These are phyloP conservation scores for Premnoplex brunnescens DNA, from an alignment of 2,797 vertebrate species.

Conservation along the genomic window DNA sequence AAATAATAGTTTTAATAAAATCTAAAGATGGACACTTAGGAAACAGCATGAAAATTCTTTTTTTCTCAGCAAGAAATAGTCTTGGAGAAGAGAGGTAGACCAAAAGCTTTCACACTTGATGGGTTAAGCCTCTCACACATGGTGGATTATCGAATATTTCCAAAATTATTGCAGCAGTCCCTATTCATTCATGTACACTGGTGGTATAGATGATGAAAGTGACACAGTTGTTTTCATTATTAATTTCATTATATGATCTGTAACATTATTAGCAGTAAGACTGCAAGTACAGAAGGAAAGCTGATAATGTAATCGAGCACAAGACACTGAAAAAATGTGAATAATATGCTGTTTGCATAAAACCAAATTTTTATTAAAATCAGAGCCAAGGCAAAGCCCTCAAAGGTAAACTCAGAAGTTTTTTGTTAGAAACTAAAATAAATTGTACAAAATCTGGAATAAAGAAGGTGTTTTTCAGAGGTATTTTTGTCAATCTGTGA, in stretches of 20 bases:
- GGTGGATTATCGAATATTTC: not conserved
- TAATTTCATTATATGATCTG: slow-evolving; percentile 51
- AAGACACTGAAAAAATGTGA: slow-evolving; percentile 29
- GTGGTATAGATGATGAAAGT: not conserved
- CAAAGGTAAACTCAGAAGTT: not conserved
- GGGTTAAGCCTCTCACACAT: not conserved
- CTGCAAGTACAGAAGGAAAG: slow-evolving; percentile 28
- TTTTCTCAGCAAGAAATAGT: not conserved
- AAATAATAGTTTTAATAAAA: not conserved
- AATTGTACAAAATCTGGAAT: not conserved
- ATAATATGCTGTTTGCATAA: slow-evolving; percentile 36
- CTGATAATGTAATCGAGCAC: slow-evolving; percentile 42
- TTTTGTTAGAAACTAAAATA: not conserved
- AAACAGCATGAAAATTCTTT: not conserved
- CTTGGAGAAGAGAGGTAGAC: not conserved
- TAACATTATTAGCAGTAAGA: slow-evolving; percentile 40
- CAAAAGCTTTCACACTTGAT: not conserved
- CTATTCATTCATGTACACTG: not conserved
- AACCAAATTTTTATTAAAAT: slow-evolving; percentile 1
- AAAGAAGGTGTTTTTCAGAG: not conserved
- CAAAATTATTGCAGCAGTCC: not conserved
- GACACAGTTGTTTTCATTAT: slow-evolving; percentile 20
- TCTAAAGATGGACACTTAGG: not conserved
- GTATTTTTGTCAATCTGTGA: not conserved
- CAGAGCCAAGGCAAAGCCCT: not conserved